A percentile compares a stretch with the other conserved stretches of the same genome.
These are phyloP conservation scores for Bradypodion ventrale DNA, from an alignment of 2,797 vertebrate genomes.

Conservation along the genomic window DNA sequence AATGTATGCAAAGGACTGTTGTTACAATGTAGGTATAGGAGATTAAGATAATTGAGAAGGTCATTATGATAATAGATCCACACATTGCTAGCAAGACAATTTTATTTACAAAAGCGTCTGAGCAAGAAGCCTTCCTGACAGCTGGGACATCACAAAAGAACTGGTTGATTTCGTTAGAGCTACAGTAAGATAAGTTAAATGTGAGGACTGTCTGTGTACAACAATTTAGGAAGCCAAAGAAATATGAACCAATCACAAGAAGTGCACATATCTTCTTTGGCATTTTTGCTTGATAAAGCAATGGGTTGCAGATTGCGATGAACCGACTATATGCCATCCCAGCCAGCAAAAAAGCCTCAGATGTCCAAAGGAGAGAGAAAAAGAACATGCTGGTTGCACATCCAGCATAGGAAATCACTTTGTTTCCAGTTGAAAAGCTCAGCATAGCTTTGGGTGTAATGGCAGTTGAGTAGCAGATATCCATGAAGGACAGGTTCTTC, in stretches of 20 bases:
- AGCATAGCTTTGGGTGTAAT: conserved; percentile 52
- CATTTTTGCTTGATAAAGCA: conserved; percentile 47
- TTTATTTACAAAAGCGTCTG: conserved; percentile 28
- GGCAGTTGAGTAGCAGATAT: conserved; percentile 55
- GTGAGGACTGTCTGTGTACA: conserved; percentile 46
- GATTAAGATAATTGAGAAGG: conserved; percentile 41
- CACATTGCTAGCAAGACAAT: conserved; percentile 50
- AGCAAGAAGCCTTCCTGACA: conserved; percentile 43
- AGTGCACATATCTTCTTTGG: conserved; percentile 34
- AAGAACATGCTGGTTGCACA: conserved; percentile 59
- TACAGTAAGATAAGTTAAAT: conserved; percentile 37
- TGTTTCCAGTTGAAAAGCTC: conserved; percentile 41
- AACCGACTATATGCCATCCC: conserved; percentile 58
- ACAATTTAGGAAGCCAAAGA: conserved; percentile 45
- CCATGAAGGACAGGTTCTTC: conserved; percentile 50
- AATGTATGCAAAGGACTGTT: conserved; percentile 42
- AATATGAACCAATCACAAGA: conserved; percentile 42
- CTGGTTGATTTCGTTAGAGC: conserved; percentile 47
- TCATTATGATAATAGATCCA: conserved; percentile 54
- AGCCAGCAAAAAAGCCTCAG: conserved; percentile 49
- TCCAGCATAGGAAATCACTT: conserved; percentile 45
- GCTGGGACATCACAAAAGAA: conserved; percentile 62
- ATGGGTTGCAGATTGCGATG: conserved; percentile 50
- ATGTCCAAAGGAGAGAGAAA: conserved; percentile 48
- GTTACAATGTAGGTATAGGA: conserved; percentile 52